Percentiles rank a stretch among this genome's conserved stretches.
These are phyloP conservation scores for Drosophila rufa DNA, from an alignment of 1,140 invertebrate species.

Conservation along the genomic window DNA sequence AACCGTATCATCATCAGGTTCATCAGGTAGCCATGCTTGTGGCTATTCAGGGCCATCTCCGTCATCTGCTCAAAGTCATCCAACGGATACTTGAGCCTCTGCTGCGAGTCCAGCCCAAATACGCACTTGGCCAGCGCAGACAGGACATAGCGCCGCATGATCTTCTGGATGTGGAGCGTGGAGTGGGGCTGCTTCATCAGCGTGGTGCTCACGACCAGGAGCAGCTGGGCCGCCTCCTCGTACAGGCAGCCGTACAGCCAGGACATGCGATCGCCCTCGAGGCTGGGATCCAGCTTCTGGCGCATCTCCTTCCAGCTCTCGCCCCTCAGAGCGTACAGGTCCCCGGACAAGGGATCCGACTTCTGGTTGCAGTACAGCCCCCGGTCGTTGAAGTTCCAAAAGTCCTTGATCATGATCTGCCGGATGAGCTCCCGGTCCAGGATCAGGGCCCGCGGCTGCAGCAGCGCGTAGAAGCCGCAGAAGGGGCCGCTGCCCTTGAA, in stretches of 20 bases:
- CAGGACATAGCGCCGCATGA: conserved; percentile 71
- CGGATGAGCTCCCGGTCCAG: conserved; percentile 87
- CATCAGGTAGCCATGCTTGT: conserved; percentile 71
- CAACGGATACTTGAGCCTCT: conserved; percentile 56
- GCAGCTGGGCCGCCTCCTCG: conserved; percentile 64
- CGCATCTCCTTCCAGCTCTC: conserved; percentile 88
- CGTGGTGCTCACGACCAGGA: conserved; percentile 52
- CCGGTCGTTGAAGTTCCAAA: conserved; percentile 87
- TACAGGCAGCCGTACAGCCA: conserved; percentile 85
- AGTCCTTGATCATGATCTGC: conserved; percentile 87
- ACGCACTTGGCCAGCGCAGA: conserved; percentile 67
- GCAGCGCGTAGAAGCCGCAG: conserved; percentile 74
- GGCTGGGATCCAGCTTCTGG: conserved; percentile 88
- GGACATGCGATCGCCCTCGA: conserved; percentile 87
- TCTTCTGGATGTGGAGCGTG: conserved; percentile 72
- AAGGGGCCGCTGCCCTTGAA: conserved; percentile 80
- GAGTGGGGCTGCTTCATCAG: conserved; percentile 63
- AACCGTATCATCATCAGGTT: conserved; percentile 72
- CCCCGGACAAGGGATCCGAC: conserved; percentile 86
- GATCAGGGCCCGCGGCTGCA: conserved; percentile 74
- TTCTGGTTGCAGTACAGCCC: conserved; percentile 86
- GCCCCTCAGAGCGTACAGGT: conserved; percentile 86
- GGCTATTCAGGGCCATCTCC: conserved; percentile 69
- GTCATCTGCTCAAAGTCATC: conserved; percentile 78
- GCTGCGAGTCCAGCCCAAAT: conserved; percentile 63